A percentile compares a stretch with the other conserved stretches of the same genome.
Evolutionary conservation across 2,888 invertebrate species (phyloP).

Genomic region (Drosophila quinaria): DNA sequence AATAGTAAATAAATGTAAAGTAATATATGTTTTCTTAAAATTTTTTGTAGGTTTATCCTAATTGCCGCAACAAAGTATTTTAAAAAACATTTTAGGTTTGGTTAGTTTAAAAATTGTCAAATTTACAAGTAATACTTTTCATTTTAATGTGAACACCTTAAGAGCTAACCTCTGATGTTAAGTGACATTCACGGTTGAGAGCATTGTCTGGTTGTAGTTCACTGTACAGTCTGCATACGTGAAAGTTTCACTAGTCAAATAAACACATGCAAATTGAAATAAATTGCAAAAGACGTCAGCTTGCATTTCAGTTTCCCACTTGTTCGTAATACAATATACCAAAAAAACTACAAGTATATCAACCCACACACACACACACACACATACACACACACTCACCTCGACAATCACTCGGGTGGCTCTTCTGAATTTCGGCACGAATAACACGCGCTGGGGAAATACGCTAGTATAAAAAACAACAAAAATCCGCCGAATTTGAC

Average conservation of each 20-base stretch:
- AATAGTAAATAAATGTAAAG: background rate
- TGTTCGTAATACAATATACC: slow-evolving; percentile 39
- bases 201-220: slow-evolving; percentile 9
- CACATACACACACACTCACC: background rate
- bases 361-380: slow-evolving; percentile 6
- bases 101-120: background rate
- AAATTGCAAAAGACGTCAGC: slow-evolving; percentile 54
- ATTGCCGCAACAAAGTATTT: too few relatives aligned
- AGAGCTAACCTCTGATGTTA: slow-evolving; percentile 4
- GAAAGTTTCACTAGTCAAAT: slow-evolving; percentile 22
- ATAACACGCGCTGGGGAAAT: slow-evolving; percentile 19
- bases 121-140: background rate
- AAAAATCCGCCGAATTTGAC: slow-evolving; percentile 24
- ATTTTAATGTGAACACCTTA: background rate
- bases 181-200: slow-evolving; percentile 7
- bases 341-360: slow-evolving; percentile 2
- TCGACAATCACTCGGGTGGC: slow-evolving; percentile 3
- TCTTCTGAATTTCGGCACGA: slow-evolving; percentile 14
- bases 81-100: background rate
- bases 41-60: background rate
- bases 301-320: slow-evolving; percentile 36
- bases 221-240: slow-evolving; percentile 3
- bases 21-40: background rate
- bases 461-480: background rate
- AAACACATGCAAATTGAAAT: slow-evolving; percentile 49